Conservation (phyloP, 1,140 invertebrate species). For the Drosophila tsacasi region DNA sequence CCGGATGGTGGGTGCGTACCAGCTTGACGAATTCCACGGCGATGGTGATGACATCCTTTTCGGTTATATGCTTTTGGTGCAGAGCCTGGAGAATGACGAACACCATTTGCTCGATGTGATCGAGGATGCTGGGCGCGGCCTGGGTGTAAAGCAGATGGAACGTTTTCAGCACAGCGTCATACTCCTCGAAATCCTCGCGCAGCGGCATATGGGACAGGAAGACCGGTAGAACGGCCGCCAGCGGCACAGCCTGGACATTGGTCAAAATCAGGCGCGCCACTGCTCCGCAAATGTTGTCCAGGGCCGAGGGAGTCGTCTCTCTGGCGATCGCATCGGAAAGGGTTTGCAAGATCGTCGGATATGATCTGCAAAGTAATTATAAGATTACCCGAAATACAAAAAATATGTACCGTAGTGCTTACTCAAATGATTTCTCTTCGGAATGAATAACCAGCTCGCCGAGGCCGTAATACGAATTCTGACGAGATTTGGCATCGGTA, state of each 20-base stretch:
- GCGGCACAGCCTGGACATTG: conserved; percentile 88
- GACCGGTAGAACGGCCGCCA: conserved; percentile 90
- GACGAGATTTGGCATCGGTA: conserved; percentile 89
- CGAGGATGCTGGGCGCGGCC: conserved; percentile 86
- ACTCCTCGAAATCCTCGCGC: conserved; percentile 91
- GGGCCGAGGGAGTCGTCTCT: conserved; percentile 88
- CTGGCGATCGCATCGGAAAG: conserved; percentile 88
- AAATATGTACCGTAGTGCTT: conserved; percentile 22
- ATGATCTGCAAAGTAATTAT: conserved; percentile 51
- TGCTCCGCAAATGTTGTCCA: conserved; percentile 93
- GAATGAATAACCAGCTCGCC: conserved; percentile 90
- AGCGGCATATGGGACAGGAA: conserved; percentile 90
- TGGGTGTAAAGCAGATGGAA: conserved; percentile 88
- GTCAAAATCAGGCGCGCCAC: conserved; percentile 90
- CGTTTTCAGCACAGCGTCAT: conserved; percentile 89
- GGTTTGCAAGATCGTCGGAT: conserved; percentile 87
- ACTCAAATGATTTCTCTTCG: conserved; percentile 77
- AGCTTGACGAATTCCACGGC: conserved; percentile 86
- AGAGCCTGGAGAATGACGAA: conserved; percentile 86
- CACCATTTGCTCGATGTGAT: conserved; percentile 86
- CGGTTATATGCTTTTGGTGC: conserved; percentile 85
- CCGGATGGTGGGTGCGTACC: conserved; percentile 87
- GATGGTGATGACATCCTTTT: conserved; percentile 56
- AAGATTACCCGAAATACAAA: neutral
- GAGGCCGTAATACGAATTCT: conserved; percentile 91